Evolutionary conservation across 2,113 vertebrate genomes (phyloP).

Genomic region (Colossoma macropomum): DNA sequence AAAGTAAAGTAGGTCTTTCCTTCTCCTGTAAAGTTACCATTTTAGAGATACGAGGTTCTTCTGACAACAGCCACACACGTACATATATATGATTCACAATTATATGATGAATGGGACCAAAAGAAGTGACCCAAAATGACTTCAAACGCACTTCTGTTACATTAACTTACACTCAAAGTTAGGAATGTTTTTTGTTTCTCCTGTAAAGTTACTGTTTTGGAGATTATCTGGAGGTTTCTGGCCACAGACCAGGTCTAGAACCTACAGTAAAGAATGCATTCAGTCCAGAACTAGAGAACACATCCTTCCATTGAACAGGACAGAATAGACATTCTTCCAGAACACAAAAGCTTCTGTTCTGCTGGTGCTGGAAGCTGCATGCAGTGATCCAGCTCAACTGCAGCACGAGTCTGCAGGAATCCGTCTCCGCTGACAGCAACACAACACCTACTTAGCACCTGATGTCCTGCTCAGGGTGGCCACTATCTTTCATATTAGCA

Average conservation of each 20-base stretch:
- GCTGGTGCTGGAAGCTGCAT: not conserved
- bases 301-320: not conserved
- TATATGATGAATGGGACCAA: no score
- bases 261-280: not conserved
- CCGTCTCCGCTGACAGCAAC: conserved; percentile 3
- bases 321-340: not conserved
- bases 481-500: not conserved
- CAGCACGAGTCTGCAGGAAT: not conserved
- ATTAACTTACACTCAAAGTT: no score
- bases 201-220: no score
- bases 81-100: no score
- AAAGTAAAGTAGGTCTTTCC: no score
- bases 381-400: not conserved
- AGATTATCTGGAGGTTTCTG: no score
- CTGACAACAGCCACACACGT: no score
- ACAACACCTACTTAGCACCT: conserved; percentile 33
- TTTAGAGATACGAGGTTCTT: no score
- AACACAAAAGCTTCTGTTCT: not conserved
- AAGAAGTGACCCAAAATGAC: no score
- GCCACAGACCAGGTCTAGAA: not conserved
- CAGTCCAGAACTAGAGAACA: not conserved
- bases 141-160: no score
- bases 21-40: no score
- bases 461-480: not conserved
- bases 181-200: no score